Evolutionary conservation across 37 sponge, comb jelly and placozoan species (phyloP).

Genomic region (Chondrilla cf. caribensis): DNA sequence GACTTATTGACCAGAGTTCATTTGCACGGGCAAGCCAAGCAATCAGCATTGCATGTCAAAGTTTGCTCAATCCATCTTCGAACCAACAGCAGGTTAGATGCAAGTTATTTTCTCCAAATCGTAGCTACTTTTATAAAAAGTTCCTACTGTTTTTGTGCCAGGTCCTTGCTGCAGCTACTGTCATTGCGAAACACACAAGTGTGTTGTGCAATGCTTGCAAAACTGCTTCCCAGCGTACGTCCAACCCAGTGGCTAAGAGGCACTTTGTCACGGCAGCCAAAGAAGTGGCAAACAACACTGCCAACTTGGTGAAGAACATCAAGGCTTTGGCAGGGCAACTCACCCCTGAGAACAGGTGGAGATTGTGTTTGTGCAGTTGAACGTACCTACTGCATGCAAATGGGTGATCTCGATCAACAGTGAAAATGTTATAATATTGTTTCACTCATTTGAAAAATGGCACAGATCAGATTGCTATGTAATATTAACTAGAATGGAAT

Average conservation of each 20-base stretch:
- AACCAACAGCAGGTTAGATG: conserved; percentile 65
- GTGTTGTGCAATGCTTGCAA: conserved; percentile 96
- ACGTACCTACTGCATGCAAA: too few relatives aligned
- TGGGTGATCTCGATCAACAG: too few relatives aligned
- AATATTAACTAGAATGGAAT: too few relatives aligned
- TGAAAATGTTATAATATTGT: too few relatives aligned
- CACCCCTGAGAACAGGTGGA: conserved; percentile 72
- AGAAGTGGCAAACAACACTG: conserved; percentile 93
- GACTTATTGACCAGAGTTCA: conserved; percentile 82
- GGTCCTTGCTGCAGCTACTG: conserved; percentile 94
- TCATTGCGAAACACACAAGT: conserved; percentile 97
- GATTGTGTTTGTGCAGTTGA: too few relatives aligned
- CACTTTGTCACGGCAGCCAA: conserved; percentile 98
- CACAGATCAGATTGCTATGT: too few relatives aligned
- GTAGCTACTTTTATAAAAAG: too few relatives aligned
- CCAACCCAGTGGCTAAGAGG: conserved; percentile 95
- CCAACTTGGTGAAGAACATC: conserved; percentile 79
- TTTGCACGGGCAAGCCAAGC: conserved; percentile 85
- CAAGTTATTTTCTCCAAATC: too few relatives aligned
- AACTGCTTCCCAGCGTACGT: conserved; percentile 82
- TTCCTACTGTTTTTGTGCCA: too few relatives aligned
- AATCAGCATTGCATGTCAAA: conserved; percentile 84
- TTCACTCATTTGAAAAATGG: too few relatives aligned
- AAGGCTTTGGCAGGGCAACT: conserved; percentile 81
- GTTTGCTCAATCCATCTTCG: conserved; percentile 59